A percentile compares a stretch with the other conserved stretches of the same genome.
Conservation (phyloP, 30 jellyfish, hydroid and myxozoan species). For the Aurelia sp. region DNA sequence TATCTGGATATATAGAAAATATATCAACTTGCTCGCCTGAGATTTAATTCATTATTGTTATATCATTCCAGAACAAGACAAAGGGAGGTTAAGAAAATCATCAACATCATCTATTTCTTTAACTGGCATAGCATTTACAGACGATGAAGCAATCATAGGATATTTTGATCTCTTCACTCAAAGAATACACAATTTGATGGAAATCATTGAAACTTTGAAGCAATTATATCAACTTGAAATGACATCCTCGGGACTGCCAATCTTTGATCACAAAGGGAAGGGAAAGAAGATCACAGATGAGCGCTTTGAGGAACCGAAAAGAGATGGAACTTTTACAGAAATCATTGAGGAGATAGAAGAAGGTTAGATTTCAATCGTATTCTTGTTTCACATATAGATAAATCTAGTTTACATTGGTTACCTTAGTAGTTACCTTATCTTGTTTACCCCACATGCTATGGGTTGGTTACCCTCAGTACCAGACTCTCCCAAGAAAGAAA, state of each 20-base stretch:
- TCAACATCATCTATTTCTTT: constrained; percentile 50
- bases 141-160: constrained; percentile 68
- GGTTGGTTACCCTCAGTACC: too few species aligned
- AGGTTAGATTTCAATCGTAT: background rate
- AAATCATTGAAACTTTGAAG: constrained; percentile 70
- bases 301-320: background rate
- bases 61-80: background rate
- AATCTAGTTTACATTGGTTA: too few species aligned
- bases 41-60: too few species aligned
- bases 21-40: too few species aligned
- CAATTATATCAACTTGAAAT: constrained; percentile 55
- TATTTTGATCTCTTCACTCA: constrained; percentile 65
- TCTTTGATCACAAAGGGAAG: constrained; percentile 6
- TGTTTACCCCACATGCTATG: too few species aligned
- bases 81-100: constrained; percentile 22
- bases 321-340: background rate
- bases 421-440: too few species aligned
- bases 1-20: too few species aligned
- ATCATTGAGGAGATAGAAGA: background rate
- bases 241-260: constrained; percentile 57
- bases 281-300: constrained; percentile 5
- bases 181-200: constrained; percentile 56
- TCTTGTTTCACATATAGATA: too few species aligned
- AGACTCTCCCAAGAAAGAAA: too few species aligned
- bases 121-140: constrained; percentile 77